A percentile compares a stretch with the other conserved stretches of the same genome.
These are phyloP conservation scores for Agelas oroides DNA, from an alignment of 37 sponge, comb jelly and placozoan species.

Conservation along the genomic window DNA sequence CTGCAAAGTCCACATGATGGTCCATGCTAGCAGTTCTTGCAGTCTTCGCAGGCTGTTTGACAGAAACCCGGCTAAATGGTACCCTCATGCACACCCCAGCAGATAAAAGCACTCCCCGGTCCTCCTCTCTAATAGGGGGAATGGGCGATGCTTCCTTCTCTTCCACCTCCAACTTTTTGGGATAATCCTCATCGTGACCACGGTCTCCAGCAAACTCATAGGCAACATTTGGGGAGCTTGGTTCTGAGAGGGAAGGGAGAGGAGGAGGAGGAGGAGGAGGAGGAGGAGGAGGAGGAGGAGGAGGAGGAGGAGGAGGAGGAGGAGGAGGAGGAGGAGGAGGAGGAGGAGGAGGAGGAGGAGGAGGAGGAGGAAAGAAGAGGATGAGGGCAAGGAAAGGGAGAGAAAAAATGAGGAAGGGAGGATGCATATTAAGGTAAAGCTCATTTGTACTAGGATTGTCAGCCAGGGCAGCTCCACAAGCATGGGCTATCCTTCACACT, in stretches of 20 bases:
- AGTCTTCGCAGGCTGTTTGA: background rate
- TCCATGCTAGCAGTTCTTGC: background rate
- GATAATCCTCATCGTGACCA: constrained; percentile 7
- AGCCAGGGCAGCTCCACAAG: no score
- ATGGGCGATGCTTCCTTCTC: background rate
- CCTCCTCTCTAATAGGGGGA: background rate
- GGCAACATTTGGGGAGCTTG: constrained; percentile 33
- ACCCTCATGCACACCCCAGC: constrained; percentile 64
- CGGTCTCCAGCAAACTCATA: constrained; percentile 61
- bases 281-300: background rate
- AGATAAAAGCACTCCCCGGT: background rate
- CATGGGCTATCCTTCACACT: no score
- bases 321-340: background rate
- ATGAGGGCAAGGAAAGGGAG: background rate
- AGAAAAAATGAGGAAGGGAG: background rate
- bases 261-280: no score
- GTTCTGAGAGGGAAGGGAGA: constrained; percentile 12
- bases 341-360: background rate
- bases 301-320: background rate
- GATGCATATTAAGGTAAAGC: background rate
- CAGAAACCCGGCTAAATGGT: constrained; percentile 61
- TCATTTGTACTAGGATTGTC: no score
- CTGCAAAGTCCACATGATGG: constrained; percentile 55
- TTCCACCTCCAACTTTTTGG: constrained; percentile 2
- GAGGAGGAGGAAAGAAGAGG: background rate